phyloP scores from a whole-genome alignment of 2,797 vertebrate genomes.

The Siniperca undulata region DNA sequence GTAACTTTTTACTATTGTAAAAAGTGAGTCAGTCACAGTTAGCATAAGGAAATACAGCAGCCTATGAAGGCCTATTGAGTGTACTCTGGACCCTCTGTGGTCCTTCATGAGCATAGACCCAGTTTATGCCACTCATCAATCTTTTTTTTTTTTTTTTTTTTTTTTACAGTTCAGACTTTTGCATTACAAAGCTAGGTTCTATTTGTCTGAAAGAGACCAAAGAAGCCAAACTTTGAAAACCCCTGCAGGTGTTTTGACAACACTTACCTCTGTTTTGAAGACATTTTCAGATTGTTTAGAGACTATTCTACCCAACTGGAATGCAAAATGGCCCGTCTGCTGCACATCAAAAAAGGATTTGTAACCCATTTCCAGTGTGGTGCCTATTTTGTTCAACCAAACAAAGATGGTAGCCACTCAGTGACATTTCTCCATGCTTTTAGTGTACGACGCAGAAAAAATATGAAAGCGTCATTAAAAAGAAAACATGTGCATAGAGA shows the following conservation, averaged over 20 bases:
- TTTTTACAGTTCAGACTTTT: constrained; percentile 1
- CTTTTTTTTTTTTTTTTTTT: not conserved
- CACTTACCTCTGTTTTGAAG: not conserved
- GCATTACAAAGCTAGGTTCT: not conserved
- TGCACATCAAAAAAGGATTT: not conserved
- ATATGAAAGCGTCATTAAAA: not conserved
- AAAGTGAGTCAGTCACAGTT: not conserved
- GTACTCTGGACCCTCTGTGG: not conserved
- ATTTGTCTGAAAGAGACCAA: not conserved
- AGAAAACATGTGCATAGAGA: too few relatives aligned
- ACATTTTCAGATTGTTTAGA: constrained; percentile 14
- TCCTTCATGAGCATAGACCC: not conserved
- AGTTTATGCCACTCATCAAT: constrained; percentile 12
- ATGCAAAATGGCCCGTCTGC: not conserved
- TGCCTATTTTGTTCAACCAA: not conserved
- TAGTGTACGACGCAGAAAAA: not conserved
- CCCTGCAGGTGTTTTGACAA: not conserved
- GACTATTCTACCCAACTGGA: not conserved
- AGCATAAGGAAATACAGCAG: not conserved
- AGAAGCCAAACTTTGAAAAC: not conserved
- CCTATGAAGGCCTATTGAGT: not conserved
- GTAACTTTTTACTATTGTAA: too few relatives aligned
- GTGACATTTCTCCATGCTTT: not conserved
- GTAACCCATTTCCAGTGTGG: not conserved
- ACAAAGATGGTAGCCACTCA: not conserved